Conservation (phyloP, 2,888 invertebrate genomes). For the Habrosyne pyritoides region DNA sequence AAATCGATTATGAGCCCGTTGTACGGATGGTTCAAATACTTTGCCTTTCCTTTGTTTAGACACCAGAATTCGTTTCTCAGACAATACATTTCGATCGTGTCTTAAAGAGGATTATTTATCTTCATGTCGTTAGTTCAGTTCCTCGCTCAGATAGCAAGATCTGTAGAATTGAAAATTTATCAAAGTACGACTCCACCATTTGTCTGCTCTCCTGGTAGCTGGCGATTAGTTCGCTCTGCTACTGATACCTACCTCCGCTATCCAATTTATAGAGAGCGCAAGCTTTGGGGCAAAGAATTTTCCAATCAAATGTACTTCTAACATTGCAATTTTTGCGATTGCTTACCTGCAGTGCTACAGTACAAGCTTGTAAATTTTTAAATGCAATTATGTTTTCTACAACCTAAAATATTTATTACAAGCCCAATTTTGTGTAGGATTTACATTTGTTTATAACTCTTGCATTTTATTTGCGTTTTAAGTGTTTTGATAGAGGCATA, state of each 20-base stretch:
- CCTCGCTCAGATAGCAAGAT: conserved; percentile 21
- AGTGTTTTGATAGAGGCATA: no score
- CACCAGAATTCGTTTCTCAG: background rate
- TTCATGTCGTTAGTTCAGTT: conserved; percentile 24
- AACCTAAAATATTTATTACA: no score
- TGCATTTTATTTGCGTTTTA: no score
- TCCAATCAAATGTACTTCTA: background rate
- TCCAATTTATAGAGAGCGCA: background rate
- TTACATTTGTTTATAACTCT: no score
- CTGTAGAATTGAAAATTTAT: conserved; percentile 37
- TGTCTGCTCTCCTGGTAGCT: conserved; percentile 26
- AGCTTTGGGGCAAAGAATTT: background rate
- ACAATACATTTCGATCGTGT: conserved; percentile 19
- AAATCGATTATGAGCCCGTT: no score
- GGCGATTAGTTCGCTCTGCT: conserved; percentile 23
- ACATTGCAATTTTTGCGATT: background rate
- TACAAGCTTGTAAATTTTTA: no score
- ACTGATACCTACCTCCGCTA: conserved; percentile 5
- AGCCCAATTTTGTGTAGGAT: no score
- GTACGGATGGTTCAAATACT: no score
- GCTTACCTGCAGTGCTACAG: no score
- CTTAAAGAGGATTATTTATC: conserved; percentile 14
- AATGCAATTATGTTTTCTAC: no score
- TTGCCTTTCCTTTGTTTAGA: background rate
- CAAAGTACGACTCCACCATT: conserved; percentile 29